phyloP scores from a whole-genome alignment of 2,888 invertebrate species.

The Papilio elwesi region DNA sequence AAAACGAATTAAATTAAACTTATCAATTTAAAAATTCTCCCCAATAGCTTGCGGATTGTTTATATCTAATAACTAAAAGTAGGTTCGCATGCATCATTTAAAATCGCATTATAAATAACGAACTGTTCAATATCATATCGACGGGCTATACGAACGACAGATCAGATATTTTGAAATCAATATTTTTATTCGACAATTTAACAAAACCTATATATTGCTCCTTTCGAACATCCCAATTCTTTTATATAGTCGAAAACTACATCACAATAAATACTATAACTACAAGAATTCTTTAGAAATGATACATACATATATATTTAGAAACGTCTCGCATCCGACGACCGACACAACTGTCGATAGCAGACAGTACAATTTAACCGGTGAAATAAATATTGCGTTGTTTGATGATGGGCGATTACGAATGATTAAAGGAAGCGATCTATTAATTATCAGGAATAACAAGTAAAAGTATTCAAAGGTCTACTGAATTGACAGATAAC shows the following conservation, averaged over 20 bases:
- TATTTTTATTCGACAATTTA: slow-evolving; percentile 45
- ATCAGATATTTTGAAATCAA: slow-evolving; percentile 43
- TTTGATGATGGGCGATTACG: slow-evolving; percentile 25
- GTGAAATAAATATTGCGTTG: neutral
- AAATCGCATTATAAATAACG: slow-evolving; percentile 64
- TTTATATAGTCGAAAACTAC: slow-evolving; percentile 68
- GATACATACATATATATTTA: slow-evolving; percentile 11
- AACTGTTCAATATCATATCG: slow-evolving; percentile 61
- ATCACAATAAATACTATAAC: slow-evolving; percentile 80
- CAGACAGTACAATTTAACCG: slow-evolving; percentile 13
- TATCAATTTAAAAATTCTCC: slow-evolving; percentile 47
- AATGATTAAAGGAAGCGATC: slow-evolving; percentile 6
- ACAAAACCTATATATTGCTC: slow-evolving; percentile 54
- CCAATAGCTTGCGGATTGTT: slow-evolving; percentile 45
- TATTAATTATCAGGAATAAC: neutral
- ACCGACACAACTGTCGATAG: neutral
- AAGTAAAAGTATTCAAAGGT: neutral
- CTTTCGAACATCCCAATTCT: slow-evolving; percentile 58
- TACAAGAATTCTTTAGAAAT: slow-evolving; percentile 51
- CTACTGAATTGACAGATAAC: neutral
- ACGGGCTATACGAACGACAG: slow-evolving; percentile 63
- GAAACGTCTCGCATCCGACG: slow-evolving; percentile 15
- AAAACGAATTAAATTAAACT: slow-evolving; percentile 66
- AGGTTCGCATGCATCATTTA: slow-evolving; percentile 69
- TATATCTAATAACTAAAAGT: slow-evolving; percentile 68